Conservation (phyloP, 1,140 invertebrate species). For the Metopolophium dirhodum region DNA sequence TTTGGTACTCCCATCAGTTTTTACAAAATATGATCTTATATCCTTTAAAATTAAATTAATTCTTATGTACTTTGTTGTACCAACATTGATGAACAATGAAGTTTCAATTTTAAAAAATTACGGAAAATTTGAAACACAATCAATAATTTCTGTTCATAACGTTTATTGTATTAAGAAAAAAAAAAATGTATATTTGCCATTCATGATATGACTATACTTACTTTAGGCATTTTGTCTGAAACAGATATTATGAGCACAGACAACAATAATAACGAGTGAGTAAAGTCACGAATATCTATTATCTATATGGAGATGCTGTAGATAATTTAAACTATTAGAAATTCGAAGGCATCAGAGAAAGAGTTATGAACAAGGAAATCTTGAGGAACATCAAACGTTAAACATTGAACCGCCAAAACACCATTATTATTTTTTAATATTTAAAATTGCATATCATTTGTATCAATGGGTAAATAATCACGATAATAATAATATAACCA, state of each 20-base stretch:
- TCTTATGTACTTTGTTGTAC: neutral
- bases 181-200: neutral
- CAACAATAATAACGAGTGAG: neutral
- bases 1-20: neutral
- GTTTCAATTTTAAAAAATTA: neutral
- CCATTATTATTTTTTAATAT: neutral
- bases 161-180: neutral
- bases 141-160: neutral
- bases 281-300: neutral
- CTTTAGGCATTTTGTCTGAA: neutral
- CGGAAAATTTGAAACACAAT: neutral
- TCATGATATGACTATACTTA: neutral
- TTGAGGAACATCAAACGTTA: neutral
- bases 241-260: neutral
- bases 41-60: slow-evolving; percentile 22
- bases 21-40: neutral
- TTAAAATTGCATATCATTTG: neutral
- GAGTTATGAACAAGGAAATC: neutral
- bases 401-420: neutral
- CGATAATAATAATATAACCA: neutral
- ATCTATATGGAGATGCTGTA: neutral
- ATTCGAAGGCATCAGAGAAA: neutral
- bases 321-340: neutral
- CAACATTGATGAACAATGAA: neutral
- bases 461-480: too few relatives aligned